These are phyloP conservation scores for Mixornis gularis DNA, from an alignment of 2,113 vertebrate genomes.

Conservation along the genomic window DNA sequence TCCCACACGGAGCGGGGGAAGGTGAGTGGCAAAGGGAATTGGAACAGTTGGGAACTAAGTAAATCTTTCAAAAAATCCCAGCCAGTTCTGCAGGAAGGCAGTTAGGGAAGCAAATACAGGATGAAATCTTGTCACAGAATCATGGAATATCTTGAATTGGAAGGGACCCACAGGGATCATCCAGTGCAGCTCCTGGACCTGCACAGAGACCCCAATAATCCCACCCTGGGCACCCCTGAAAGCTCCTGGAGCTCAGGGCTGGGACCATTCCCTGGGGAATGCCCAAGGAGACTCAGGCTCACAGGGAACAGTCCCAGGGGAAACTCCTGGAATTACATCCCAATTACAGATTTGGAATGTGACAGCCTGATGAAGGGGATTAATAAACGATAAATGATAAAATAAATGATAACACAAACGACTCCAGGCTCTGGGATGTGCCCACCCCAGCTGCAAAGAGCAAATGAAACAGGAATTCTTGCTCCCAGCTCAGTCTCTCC, in stretches of 20 bases:
- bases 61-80: neutral
- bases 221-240: neutral
- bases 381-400: neutral
- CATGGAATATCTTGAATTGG: too few species aligned
- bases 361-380: rapidly evolving
- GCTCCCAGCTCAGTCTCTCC: rapidly evolving
- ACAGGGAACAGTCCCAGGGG: neutral
- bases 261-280: neutral
- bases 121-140: neutral
- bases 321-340: neutral
- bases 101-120: neutral
- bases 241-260: neutral
- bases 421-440: neutral
- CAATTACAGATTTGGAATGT: rapidly evolving
- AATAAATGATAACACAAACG: rapidly evolving
- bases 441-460: neutral
- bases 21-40: neutral
- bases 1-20: neutral
- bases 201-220: neutral
- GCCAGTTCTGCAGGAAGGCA: rapidly evolving
- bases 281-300: neutral
- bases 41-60: neutral
- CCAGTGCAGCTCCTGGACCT: neutral
- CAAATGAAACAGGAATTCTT: rapidly evolving
- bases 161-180: neutral